Evolutionary conservation across 1,140 invertebrate species (phyloP), one percentile per base, ranked within the genome.

Genomic region (Dufourea novaeangliae): DNA sequence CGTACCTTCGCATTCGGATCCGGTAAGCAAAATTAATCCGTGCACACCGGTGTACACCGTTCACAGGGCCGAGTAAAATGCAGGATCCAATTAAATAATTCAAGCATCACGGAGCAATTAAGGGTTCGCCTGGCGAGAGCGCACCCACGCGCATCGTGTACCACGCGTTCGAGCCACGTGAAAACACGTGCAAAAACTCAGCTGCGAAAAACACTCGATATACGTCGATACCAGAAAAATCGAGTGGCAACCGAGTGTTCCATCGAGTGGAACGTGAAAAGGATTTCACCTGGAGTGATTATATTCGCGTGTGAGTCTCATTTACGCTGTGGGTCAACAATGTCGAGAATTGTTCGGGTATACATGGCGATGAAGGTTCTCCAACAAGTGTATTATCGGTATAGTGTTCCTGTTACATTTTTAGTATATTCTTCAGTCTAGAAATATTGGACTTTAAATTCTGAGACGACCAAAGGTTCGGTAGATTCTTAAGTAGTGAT

Each of bases 61-160:
- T 66, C 62, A 63, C 50, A 66, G 29, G n/a, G 50, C 27, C 37
- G 32, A 64, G 46, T 74, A 84, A 85, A 25, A 54, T 64, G 72
- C 70, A 74, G 32, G 20, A 50, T 78, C 54, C 61, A 74, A 81
- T 84, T 74, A 85, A 84, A 78, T 81, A 81, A 85, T 66, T 81
- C 44, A 67, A 74, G 66, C 57, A 84, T 71, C 29, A 29, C 25
- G 54, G 56, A 20, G 32, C 64, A 39, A 69, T 52, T 46, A 82
- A 69, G 72, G 46, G 37, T 74, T 20, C 62, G 41, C 44, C 44
- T 61, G 17, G 22, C 46, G 10, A n/a, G 71, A 20, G 50, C 29
- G 46, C 46, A 41, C 14, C 44, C 61, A 39, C 62, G 34, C 71
- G 46, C 3, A 4, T 0, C 20, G 34, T n/a, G 46, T 7, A 6